Percentiles rank a stretch among this genome's conserved stretches.
Conservation (phyloP, 2,797 vertebrate genomes). For the Lemur catta region DNA sequence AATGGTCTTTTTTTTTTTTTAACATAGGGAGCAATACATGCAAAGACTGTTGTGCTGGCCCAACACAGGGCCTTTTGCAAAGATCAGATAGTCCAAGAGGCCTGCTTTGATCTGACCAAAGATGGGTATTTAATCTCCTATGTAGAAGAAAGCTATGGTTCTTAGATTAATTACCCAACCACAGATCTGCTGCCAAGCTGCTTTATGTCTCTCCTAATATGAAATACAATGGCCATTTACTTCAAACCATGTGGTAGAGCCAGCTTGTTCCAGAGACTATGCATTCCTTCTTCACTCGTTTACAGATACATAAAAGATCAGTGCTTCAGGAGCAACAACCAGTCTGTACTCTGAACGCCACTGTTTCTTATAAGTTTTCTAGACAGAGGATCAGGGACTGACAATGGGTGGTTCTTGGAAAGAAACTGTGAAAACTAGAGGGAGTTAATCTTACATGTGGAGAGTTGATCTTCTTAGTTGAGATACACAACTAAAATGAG, state of each 20-base stretch:
- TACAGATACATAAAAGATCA: neutral
- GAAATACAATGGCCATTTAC: slow-evolving; percentile 64
- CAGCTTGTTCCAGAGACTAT: neutral
- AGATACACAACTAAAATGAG: neutral
- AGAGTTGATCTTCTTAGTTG: slow-evolving; percentile 27
- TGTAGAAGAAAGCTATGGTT: slow-evolving; percentile 56
- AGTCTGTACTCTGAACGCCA: neutral
- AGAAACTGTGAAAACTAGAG: slow-evolving; percentile 10
- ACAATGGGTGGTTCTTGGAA: neutral
- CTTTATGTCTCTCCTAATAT: slow-evolving; percentile 36
- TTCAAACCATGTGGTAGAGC: slow-evolving; percentile 26
- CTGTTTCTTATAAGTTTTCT: neutral
- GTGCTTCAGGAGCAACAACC: neutral
- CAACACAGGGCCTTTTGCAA: slow-evolving; percentile 54
- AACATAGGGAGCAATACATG: neutral
- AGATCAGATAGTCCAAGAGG: slow-evolving; percentile 55
- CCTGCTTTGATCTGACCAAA: slow-evolving; percentile 63
- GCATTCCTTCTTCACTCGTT: neutral
- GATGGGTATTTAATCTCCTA: slow-evolving; percentile 53
- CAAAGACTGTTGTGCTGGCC: slow-evolving; percentile 36
- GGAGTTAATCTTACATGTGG: slow-evolving; percentile 4
- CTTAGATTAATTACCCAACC: slow-evolving; percentile 60
- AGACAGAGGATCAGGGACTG: neutral
- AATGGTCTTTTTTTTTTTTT: neutral
- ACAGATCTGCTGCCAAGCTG: slow-evolving; percentile 68